These are phyloP conservation scores for Sternarchorhynchus goeldii DNA, from an alignment of 2,797 vertebrate genomes.

Conservation along the genomic window DNA sequence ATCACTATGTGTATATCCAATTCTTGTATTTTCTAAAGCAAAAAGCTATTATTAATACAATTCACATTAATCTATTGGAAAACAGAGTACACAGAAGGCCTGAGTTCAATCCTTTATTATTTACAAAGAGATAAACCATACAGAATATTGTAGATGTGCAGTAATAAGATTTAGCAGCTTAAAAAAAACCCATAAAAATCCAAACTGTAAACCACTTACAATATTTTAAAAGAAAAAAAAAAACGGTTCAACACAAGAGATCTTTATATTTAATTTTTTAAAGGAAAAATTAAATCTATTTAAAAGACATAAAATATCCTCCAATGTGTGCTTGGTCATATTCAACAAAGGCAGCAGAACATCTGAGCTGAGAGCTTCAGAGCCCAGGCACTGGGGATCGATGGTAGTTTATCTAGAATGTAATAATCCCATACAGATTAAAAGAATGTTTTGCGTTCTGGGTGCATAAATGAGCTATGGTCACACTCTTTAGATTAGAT, in stretches of 20 bases:
- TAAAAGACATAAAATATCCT: conserved; percentile 16
- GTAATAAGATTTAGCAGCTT: conserved; percentile 62
- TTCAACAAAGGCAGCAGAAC: conserved; percentile 37
- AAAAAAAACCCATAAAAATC: conserved; percentile 33
- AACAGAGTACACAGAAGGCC: too few relatives aligned
- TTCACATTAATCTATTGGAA: too few relatives aligned
- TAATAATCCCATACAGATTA: conserved; percentile 17
- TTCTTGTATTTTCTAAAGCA: too few relatives aligned
- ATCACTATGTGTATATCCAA: too few relatives aligned
- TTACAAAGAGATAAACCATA: conserved; percentile 59
- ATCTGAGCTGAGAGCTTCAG: conserved; percentile 8
- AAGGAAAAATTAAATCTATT: conserved; percentile 26
- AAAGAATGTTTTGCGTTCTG: background rate
- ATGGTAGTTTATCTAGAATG: conserved; percentile 18
- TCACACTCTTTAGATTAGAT: background rate
- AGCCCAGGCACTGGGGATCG: background rate
- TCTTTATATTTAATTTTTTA: conserved; percentile 16
- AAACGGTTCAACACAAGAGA: conserved; percentile 30
- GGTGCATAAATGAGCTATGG: background rate
- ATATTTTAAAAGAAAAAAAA: conserved; percentile 39
- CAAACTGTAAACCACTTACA: conserved; percentile 51
- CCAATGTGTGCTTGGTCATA: conserved; percentile 47
- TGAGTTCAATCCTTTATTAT: conserved; percentile 54
- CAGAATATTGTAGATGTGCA: conserved; percentile 42
- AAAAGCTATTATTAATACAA: too few relatives aligned